Evolutionary conservation across 2,888 invertebrate species (phyloP).

Genomic region (Idaea aversata): DNA sequence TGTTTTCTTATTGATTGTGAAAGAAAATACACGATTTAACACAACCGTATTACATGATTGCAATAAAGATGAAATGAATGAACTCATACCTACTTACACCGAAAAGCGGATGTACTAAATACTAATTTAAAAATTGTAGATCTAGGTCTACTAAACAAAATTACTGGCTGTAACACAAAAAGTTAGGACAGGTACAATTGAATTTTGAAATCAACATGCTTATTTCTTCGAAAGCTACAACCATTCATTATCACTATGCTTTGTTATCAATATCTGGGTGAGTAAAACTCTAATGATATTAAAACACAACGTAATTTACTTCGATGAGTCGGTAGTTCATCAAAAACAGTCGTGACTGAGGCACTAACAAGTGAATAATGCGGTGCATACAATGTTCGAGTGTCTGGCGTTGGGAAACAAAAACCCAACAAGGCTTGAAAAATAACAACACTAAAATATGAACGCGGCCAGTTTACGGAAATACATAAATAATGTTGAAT

Average conservation of each 20-base stretch:
- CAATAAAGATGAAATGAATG: background rate
- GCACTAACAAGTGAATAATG: slow-evolving; percentile 40
- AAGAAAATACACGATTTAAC: slow-evolving; percentile 1
- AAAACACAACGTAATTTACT: slow-evolving; percentile 33
- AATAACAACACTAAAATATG: slow-evolving; percentile 2
- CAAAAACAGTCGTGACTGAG: slow-evolving; percentile 52
- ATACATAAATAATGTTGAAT: background rate
- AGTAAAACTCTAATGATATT: slow-evolving; percentile 4
- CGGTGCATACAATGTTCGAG: background rate
- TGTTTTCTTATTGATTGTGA: slow-evolving; percentile 2
- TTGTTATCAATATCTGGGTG: background rate
- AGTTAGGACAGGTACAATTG: background rate
- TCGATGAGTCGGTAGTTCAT: slow-evolving; percentile 45
- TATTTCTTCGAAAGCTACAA: background rate
- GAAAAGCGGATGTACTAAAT: background rate
- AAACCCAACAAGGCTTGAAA: slow-evolving; percentile 9
- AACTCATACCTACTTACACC: background rate
- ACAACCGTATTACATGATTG: background rate
- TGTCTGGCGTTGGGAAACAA: slow-evolving; percentile 1
- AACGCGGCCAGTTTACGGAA: background rate
- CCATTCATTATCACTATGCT: background rate
- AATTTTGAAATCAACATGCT: background rate
- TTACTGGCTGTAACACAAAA: background rate
- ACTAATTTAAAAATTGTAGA: background rate
- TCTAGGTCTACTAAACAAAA: background rate